These are phyloP conservation scores for Coptotermes formosanus DNA, from an alignment of 1,140 invertebrate genomes.

Conservation along the genomic window DNA sequence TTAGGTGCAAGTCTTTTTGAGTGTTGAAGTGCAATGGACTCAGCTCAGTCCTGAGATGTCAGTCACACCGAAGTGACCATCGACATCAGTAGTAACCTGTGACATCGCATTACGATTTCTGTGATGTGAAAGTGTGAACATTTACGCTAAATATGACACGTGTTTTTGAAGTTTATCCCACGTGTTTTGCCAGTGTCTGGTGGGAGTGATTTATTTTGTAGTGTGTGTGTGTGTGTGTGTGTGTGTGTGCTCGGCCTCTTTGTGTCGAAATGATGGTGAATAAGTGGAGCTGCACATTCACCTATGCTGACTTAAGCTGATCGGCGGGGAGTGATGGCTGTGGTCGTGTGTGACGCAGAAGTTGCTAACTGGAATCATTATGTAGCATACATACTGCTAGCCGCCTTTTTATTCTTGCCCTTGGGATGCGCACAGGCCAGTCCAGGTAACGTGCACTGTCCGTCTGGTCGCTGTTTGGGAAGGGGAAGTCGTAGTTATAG, in stretches of 20 bases:
- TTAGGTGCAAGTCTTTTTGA: slow-evolving; percentile 17
- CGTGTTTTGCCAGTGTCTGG: neutral
- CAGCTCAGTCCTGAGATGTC: neutral
- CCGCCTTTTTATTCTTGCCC: neutral
- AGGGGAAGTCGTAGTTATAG: too few species aligned
- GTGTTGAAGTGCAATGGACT: neutral
- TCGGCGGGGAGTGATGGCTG: neutral
- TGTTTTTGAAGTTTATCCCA: neutral
- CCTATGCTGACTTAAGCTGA: neutral
- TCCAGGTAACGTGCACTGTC: neutral
- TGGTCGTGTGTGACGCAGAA: neutral
- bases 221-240: neutral
- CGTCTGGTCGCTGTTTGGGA: too few species aligned
- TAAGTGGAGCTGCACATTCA: neutral
- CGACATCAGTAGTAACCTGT: neutral
- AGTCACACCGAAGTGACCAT: neutral
- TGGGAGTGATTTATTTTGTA: neutral
- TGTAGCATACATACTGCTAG: neutral
- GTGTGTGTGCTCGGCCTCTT: neutral
- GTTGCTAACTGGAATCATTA: neutral
- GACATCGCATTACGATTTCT: neutral
- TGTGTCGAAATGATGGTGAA: neutral
- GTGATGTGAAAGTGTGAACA: neutral
- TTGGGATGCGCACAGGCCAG: neutral
- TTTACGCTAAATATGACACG: neutral